A percentile compares a stretch with the other conserved stretches of the same genome.
Evolutionary conservation across 2,888 invertebrate genomes (phyloP).

Genomic region (Sarcophaga rosellei): DNA sequence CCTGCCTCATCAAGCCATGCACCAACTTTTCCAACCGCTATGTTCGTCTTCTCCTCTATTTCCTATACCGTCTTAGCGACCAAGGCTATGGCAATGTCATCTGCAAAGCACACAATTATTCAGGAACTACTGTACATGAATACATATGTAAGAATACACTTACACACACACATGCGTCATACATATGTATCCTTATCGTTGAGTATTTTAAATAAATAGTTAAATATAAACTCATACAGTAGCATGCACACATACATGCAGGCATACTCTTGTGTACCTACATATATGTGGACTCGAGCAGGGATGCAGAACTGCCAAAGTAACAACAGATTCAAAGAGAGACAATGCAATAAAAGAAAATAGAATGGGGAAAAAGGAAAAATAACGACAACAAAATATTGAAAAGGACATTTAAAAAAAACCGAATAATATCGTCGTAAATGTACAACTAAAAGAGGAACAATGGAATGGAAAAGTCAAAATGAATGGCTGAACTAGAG

Average conservation of each 20-base stretch:
- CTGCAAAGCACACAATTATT: too few species aligned
- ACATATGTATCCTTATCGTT: background rate
- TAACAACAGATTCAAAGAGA: background rate
- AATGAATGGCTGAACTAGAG: conserved; percentile 19
- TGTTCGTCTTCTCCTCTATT: too few species aligned
- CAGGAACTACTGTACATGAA: background rate
- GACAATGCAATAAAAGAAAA: conserved; percentile 7
- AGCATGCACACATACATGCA: background rate
- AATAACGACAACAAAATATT: background rate
- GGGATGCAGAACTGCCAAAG: conserved; percentile 6
- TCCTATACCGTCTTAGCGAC: too few species aligned
- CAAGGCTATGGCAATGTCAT: too few species aligned
- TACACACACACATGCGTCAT: background rate
- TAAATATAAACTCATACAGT: background rate
- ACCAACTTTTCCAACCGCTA: too few species aligned
- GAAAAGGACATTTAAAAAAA: conserved; percentile 36
- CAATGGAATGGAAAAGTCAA: background rate
- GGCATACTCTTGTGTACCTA: too few species aligned
- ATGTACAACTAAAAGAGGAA: conserved; percentile 22
- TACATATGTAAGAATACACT: background rate
- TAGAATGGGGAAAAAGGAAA: background rate
- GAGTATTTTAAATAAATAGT: background rate
- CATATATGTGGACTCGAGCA: background rate
- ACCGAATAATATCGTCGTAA: conserved; percentile 30
- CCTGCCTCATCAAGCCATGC: too few species aligned